phyloP scores from a whole-genome alignment of 2,888 invertebrate genomes.

The Platycheirus rosarum region DNA sequence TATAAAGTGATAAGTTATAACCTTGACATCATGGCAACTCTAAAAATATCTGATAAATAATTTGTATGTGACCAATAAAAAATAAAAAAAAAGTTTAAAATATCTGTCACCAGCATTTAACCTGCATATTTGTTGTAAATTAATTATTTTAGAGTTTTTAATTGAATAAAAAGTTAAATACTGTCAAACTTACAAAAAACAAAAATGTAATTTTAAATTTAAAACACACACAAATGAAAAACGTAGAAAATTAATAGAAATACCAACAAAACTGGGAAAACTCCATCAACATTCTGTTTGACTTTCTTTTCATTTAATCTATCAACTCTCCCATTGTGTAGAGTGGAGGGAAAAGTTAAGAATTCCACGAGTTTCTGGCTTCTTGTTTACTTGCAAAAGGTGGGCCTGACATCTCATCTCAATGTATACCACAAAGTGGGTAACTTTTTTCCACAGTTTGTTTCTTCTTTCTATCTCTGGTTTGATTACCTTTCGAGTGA shows the following conservation, averaged over 20 bases:
- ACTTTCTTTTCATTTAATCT: conserved; percentile 61
- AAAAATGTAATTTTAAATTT: not conserved
- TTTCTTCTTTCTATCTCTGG: not conserved
- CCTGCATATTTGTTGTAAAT: not conserved
- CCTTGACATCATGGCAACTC: not conserved
- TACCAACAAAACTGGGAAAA: not conserved
- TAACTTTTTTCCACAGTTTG: not conserved
- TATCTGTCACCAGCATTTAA: not conserved
- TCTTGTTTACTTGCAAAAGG: conserved; percentile 27
- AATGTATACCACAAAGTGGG: not conserved
- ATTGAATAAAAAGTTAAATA: not conserved
- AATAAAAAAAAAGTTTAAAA: not conserved
- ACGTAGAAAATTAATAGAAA: not conserved
- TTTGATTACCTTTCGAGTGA: conserved; percentile 11
- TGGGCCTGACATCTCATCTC: not conserved
- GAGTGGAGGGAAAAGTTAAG: conserved; percentile 11
- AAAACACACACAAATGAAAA: not conserved
- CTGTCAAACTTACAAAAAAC: not conserved
- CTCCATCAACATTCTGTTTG: conserved; percentile 38
- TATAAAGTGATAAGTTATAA: not conserved
- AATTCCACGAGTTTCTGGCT: conserved; percentile 32
- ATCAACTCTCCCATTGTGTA: conserved; percentile 24
- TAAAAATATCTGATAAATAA: not conserved
- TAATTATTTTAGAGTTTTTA: not conserved
- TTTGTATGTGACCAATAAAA: not conserved